phyloP scores from a whole-genome alignment of 1,140 invertebrate species.

The Brachionus manjavacas region DNA sequence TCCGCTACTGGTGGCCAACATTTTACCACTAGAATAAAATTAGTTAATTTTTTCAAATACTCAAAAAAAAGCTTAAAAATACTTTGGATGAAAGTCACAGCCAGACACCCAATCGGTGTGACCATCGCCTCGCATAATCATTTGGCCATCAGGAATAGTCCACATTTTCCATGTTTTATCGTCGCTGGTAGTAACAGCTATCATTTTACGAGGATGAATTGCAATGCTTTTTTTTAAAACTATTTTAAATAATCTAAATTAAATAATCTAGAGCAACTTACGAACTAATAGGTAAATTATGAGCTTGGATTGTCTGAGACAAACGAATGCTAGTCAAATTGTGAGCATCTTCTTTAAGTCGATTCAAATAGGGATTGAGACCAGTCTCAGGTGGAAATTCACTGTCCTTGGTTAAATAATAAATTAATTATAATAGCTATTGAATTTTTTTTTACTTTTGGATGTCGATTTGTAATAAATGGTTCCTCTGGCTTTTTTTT shows the following conservation, averaged over 20 bases:
- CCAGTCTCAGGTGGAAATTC: slow-evolving; percentile 55
- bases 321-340: slow-evolving; percentile 53
- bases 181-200: slow-evolving; percentile 56
- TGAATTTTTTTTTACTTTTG: slow-evolving; percentile 47
- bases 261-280: slow-evolving; percentile 44
- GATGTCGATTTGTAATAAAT: slow-evolving; percentile 47
- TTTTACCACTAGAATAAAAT: slow-evolving; percentile 28
- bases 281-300: slow-evolving; percentile 54
- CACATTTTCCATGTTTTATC: slow-evolving; percentile 58
- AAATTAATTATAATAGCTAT: not conserved
- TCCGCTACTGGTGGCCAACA: slow-evolving; percentile 36
- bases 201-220: slow-evolving; percentile 56
- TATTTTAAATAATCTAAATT: not conserved
- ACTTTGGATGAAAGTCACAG: slow-evolving; percentile 55
- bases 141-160: slow-evolving; percentile 54
- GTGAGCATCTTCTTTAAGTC: slow-evolving; percentile 48
- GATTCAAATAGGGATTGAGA: slow-evolving; percentile 52
- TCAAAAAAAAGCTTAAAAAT: slow-evolving; percentile 43
- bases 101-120: slow-evolving; percentile 58
- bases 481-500: not conserved
- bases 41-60: not conserved
- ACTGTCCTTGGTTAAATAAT: slow-evolving; percentile 50
- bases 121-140: slow-evolving; percentile 57
- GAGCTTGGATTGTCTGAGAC: slow-evolving; percentile 53
- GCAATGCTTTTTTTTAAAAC: slow-evolving; percentile 46